Evolutionary conservation across 2,888 invertebrate species (phyloP).

Genomic region (Latrodectus elegans): DNA sequence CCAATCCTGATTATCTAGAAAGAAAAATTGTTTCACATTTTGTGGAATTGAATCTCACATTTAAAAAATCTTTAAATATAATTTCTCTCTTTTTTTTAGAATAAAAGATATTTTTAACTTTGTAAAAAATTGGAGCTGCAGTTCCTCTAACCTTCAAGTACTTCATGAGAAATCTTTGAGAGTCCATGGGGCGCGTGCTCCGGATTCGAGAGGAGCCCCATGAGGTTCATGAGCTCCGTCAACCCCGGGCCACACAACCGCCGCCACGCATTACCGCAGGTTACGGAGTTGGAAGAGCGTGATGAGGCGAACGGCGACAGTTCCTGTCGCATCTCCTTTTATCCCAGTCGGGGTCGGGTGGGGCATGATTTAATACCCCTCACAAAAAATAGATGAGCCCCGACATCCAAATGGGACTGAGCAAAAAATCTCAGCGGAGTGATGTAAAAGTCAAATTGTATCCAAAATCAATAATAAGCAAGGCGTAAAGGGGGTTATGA

Average conservation of each 20-base stretch:
- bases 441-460: not conserved
- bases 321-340: not conserved
- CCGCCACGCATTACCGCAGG: constrained; percentile 12
- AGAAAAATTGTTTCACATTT: too few relatives aligned
- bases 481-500: not conserved
- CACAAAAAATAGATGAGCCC: not conserved
- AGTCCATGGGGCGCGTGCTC: too few relatives aligned
- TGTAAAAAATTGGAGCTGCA: too few relatives aligned
- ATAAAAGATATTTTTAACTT: too few relatives aligned
- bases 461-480: not conserved
- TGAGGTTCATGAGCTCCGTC: not conserved
- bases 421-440: not conserved
- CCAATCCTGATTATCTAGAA: too few relatives aligned
- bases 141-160: too few relatives aligned
- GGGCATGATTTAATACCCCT: not conserved
- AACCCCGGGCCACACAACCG: not conserved
- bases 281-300: constrained; percentile 20
- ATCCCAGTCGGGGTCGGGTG: not conserved
- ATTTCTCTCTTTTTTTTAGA: too few relatives aligned
- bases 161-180: too few relatives aligned
- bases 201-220: too few relatives aligned
- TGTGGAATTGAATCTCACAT: too few relatives aligned
- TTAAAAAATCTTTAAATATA: too few relatives aligned
- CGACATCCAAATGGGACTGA: not conserved
- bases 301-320: constrained; percentile 29